A percentile compares a stretch with the other conserved stretches of the same genome.
Evolutionary conservation across 2,888 invertebrate species (phyloP).

Genomic region (Leptinotarsa juncta): DNA sequence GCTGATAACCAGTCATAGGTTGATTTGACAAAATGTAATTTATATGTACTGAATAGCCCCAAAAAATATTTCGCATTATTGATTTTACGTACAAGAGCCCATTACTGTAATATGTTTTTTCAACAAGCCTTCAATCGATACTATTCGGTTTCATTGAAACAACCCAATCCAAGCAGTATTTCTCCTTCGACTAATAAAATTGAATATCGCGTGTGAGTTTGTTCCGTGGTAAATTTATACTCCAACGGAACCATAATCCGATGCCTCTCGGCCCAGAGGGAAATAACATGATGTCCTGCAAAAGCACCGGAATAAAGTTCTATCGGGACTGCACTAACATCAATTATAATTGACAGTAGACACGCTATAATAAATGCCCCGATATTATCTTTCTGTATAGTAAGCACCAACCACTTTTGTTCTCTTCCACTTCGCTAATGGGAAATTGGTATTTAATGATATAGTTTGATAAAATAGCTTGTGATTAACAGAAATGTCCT

Average conservation of each 20-base stretch:
- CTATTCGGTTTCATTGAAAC: neutral
- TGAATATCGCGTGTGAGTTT: constrained; percentile 48
- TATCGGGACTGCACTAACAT: constrained; percentile 52
- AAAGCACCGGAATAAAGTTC: constrained; percentile 58
- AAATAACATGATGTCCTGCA: constrained; percentile 62
- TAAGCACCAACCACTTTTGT: constrained; percentile 12
- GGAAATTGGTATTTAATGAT: neutral
- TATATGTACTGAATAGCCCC: too few species aligned
- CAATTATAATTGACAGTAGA: constrained; percentile 58
- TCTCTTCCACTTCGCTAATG: constrained; percentile 15
- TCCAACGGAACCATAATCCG: constrained; percentile 46
- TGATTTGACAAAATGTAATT: too few species aligned
- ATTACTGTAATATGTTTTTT: constrained; percentile 7
- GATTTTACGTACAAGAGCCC: neutral
- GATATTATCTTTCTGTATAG: constrained; percentile 12
- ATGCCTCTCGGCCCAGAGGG: constrained; percentile 52
- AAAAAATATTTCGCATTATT: too few species aligned
- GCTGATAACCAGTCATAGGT: too few species aligned
- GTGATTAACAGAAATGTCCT: neutral
- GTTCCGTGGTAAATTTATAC: constrained; percentile 50
- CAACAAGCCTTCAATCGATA: constrained; percentile 5
- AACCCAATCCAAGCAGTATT: constrained; percentile 39
- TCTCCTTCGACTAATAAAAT: constrained; percentile 40
- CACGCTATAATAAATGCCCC: constrained; percentile 41
- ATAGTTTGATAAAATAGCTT: neutral